Evolutionary conservation across 2,113 vertebrate species (phyloP).

Genomic region (Meles meles): DNA sequence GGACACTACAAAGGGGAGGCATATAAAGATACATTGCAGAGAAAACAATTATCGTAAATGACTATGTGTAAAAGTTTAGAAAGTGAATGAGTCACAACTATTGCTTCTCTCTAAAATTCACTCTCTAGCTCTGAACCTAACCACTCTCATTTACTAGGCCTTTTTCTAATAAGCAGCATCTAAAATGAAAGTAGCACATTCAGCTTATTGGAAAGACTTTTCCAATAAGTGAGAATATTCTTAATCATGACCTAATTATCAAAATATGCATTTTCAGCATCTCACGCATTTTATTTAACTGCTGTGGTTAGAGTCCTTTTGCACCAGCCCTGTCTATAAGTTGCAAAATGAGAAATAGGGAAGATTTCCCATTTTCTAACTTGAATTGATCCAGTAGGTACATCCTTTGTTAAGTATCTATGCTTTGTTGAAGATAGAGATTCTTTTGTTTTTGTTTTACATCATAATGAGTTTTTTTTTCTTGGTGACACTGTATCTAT

Average conservation of each 20-base stretch:
- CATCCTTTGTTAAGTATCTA: background rate
- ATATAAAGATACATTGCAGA: constrained; percentile 31
- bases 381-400: background rate
- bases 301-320: constrained; percentile 43
- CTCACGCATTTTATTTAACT: constrained; percentile 36
- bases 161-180: background rate
- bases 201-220: constrained; percentile 46
- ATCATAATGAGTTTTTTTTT: constrained; percentile 62
- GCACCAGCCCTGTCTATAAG: background rate
- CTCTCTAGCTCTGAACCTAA: constrained; percentile 60
- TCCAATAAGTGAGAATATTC: constrained; percentile 37
- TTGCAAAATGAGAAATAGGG: constrained; percentile 1
- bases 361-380: constrained; percentile 33
- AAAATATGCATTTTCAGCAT: background rate
- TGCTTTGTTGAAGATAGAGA: background rate
- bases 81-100: constrained; percentile 64
- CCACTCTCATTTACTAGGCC: background rate
- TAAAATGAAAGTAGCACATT: constrained; percentile 65
- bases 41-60: constrained; percentile 68
- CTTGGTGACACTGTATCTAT: constrained; percentile 47
- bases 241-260: background rate
- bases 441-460: background rate
- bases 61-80: constrained; percentile 66
- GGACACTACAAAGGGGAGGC: background rate
- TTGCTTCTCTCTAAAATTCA: constrained; percentile 51